Evolutionary conservation across 1,140 invertebrate genomes (phyloP).

Genomic region (Euwallacea similis): DNA sequence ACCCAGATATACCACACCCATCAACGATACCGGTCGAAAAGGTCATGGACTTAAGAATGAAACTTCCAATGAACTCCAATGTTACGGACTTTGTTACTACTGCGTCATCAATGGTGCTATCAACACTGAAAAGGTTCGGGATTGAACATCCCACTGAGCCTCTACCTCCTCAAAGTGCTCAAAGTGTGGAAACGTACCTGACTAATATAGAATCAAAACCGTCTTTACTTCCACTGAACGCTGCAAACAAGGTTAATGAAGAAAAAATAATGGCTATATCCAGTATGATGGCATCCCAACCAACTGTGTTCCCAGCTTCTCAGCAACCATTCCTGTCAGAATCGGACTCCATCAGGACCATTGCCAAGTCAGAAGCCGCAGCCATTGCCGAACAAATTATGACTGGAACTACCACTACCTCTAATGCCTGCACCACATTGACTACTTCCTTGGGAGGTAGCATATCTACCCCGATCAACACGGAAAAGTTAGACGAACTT

Average conservation of each 20-base stretch:
- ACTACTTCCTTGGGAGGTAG: slow-evolving; percentile 54
- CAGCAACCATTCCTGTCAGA: slow-evolving; percentile 34
- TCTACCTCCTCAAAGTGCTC: slow-evolving; percentile 59
- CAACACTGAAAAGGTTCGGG: slow-evolving; percentile 54
- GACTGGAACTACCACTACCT: slow-evolving; percentile 52
- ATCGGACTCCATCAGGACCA: slow-evolving; percentile 37
- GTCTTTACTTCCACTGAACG: slow-evolving; percentile 8
- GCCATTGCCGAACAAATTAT: slow-evolving; percentile 56
- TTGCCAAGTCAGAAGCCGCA: slow-evolving; percentile 54
- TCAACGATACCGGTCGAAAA: slow-evolving; percentile 40
- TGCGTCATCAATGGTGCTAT: slow-evolving; percentile 55
- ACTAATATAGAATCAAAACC: slow-evolving; percentile 54
- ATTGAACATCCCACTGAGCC: slow-evolving; percentile 50
- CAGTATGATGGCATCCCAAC: slow-evolving; percentile 12
- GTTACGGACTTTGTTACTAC: slow-evolving; percentile 53
- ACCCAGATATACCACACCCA: background rate
- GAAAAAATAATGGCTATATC: slow-evolving; percentile 20
- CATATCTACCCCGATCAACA: slow-evolving; percentile 54
- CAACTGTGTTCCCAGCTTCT: slow-evolving; percentile 35
- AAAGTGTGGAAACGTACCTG: slow-evolving; percentile 63
- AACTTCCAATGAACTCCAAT: slow-evolving; percentile 49
- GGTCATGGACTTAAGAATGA: slow-evolving; percentile 53
- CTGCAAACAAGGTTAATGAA: slow-evolving; percentile 21
- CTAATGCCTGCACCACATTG: slow-evolving; percentile 54
- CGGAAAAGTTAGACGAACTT: slow-evolving; percentile 63